A percentile compares a stretch with the other conserved stretches of the same genome.
These are phyloP conservation scores for Eulemur mongoz DNA, from an alignment of 2,797 vertebrate genomes.

Conservation along the genomic window DNA sequence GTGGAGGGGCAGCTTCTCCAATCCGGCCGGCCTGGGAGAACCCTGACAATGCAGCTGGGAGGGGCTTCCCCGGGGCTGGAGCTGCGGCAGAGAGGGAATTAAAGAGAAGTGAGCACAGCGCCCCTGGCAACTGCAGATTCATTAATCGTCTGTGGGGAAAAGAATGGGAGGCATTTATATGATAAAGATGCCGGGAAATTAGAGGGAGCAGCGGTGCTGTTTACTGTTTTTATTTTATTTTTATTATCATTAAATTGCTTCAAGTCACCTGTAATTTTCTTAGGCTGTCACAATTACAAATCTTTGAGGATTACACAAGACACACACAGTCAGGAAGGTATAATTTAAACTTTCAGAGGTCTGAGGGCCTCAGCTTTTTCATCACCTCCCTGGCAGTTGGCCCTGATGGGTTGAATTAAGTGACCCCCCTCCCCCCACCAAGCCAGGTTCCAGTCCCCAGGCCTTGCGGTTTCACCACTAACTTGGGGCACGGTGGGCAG, in stretches of 20 bases:
- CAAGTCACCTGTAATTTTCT: constrained; percentile 84
- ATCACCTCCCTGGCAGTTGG: neutral
- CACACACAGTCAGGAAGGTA: constrained; percentile 38
- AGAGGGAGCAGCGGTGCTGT: constrained; percentile 78
- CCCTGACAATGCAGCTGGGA: neutral
- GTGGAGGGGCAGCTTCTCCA: neutral
- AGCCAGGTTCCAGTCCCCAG: neutral
- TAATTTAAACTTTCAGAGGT: neutral
- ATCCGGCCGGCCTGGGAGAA: neutral
- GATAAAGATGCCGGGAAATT: constrained; percentile 82
- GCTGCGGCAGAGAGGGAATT: neutral
- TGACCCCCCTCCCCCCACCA: neutral
- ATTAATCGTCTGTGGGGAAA: constrained; percentile 67
- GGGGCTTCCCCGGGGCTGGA: neutral
- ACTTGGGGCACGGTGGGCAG: neutral
- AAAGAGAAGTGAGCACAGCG: neutral
- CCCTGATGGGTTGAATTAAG: neutral
- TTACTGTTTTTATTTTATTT: constrained; percentile 82
- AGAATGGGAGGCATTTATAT: constrained; percentile 69
- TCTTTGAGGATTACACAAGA: constrained; percentile 70
- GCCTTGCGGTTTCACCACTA: neutral
- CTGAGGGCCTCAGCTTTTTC: neutral
- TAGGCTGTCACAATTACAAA: constrained; percentile 80
- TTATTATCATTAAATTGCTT: constrained; percentile 86
- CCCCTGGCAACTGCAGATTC: neutral